phyloP scores from a whole-genome alignment of 2,888 invertebrate genomes.

The Choreutis nemorana region DNA sequence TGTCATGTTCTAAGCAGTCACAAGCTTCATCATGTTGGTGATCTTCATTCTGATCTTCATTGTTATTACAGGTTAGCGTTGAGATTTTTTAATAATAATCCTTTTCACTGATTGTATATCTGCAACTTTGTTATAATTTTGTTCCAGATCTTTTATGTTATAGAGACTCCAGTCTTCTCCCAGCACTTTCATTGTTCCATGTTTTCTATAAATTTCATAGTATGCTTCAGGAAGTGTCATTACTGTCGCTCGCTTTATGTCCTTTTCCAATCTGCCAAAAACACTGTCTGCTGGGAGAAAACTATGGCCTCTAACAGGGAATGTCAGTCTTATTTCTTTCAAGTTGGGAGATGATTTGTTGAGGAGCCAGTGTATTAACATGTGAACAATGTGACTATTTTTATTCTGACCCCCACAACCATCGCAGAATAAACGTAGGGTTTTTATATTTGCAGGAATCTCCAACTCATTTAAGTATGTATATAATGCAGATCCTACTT shows the following conservation, averaged over 20 bases:
- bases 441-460: constrained; percentile 9
- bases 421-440: constrained; percentile 15
- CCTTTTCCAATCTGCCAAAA: constrained; percentile 10
- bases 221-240: constrained; percentile 3
- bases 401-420: constrained; percentile 19
- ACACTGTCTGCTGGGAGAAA: constrained; percentile 10
- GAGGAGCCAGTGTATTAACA: constrained; percentile 9
- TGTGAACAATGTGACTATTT: constrained; percentile 11
- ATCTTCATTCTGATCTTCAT: too few relatives aligned
- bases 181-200: constrained; percentile 3
- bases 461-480: constrained; percentile 7
- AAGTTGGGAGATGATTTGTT: constrained; percentile 7
- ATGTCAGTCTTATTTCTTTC: constrained; percentile 6
- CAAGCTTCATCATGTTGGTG: too few relatives aligned
- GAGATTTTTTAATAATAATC: constrained; percentile 1
- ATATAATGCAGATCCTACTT: constrained; percentile 8
- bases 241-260: constrained; percentile 1
- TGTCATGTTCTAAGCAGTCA: too few relatives aligned
- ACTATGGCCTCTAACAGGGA: constrained; percentile 11
- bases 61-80: too few relatives aligned
- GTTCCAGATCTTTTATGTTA: constrained; percentile 1
- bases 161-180: constrained; percentile 4
- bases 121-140: not conserved
- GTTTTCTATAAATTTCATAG: constrained; percentile 3
- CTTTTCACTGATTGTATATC: not conserved